phyloP scores from a whole-genome alignment of 2,888 invertebrate species.

The Ptilodon capucinus region DNA sequence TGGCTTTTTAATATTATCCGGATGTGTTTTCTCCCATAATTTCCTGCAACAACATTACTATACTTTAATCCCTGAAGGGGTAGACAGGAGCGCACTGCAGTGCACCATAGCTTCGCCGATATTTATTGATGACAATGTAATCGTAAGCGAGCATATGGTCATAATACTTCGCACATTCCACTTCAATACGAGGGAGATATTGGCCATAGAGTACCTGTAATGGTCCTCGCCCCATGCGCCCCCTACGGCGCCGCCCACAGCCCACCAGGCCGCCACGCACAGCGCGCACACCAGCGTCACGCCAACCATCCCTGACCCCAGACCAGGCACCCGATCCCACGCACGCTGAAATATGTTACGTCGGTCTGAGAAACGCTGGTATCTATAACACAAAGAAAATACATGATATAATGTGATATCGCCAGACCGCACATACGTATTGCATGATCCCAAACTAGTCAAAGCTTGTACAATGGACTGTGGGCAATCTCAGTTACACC shows the following conservation, averaged over 20 bases:
- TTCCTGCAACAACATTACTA: constrained; percentile 58
- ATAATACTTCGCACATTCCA: too few relatives aligned
- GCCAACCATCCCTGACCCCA: constrained; percentile 63
- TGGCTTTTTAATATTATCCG: constrained; percentile 66
- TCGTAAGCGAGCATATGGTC: too few relatives aligned
- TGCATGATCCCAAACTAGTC: too few relatives aligned
- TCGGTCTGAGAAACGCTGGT: constrained; percentile 64
- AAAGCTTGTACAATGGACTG: too few relatives aligned
- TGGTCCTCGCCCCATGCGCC: constrained; percentile 75
- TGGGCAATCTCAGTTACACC: too few relatives aligned
- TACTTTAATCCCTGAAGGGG: too few relatives aligned
- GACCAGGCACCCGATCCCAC: constrained; percentile 53
- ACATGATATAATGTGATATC: too few relatives aligned
- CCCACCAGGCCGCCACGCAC: constrained; percentile 71
- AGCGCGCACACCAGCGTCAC: constrained; percentile 59
- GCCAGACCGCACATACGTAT: too few relatives aligned
- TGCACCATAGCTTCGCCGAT: too few relatives aligned
- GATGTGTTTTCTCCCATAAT: constrained; percentile 74
- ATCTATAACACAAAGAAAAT: constrained; percentile 38
- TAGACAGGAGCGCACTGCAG: too few relatives aligned
- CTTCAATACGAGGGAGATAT: too few relatives aligned
- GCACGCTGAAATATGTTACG: constrained; percentile 48
- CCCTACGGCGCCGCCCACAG: constrained; percentile 66
- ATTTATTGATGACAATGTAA: too few relatives aligned
- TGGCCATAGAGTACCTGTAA: constrained; percentile 66